Conservation (phyloP, 2,888 invertebrate species). For the Dryadula phaetusa region DNA sequence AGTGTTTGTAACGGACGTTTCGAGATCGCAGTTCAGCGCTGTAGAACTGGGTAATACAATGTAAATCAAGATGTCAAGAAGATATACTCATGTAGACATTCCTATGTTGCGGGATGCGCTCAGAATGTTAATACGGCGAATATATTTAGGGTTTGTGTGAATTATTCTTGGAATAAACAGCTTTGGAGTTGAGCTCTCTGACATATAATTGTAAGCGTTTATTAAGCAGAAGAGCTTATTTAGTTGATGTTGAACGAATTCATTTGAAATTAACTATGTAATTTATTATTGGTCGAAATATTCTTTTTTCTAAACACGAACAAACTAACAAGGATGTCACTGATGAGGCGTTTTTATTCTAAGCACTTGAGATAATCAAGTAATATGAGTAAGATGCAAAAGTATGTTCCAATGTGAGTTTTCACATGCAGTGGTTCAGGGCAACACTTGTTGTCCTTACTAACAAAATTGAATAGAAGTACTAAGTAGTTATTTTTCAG, state of each 20-base stretch:
- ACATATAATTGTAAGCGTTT: constrained; percentile 25
- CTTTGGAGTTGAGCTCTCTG: constrained; percentile 25
- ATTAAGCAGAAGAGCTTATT: constrained; percentile 22
- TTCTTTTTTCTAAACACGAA: not conserved
- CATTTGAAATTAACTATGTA: constrained; percentile 9
- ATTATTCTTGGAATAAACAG: constrained; percentile 43
- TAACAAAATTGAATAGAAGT: too few relatives aligned
- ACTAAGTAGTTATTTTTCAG: too few relatives aligned
- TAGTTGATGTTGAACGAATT: constrained; percentile 4
- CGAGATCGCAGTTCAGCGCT: constrained; percentile 25
- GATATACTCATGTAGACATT: constrained; percentile 43
- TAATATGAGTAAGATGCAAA: too few relatives aligned
- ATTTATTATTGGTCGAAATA: not conserved
- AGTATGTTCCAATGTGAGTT: too few relatives aligned
- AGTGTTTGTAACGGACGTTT: constrained; percentile 29
- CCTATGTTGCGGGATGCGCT: constrained; percentile 43
- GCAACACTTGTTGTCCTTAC: too few relatives aligned
- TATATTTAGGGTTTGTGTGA: constrained; percentile 45
- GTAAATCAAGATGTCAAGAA: constrained; percentile 47
- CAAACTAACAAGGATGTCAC: too few relatives aligned
- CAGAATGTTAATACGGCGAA: constrained; percentile 47
- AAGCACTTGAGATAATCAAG: too few relatives aligned
- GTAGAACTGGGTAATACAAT: constrained; percentile 42
- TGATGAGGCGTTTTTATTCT: too few relatives aligned
- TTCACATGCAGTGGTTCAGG: too few relatives aligned